Percentiles rank a stretch among this genome's conserved stretches.
phyloP scores from a whole-genome alignment of 2,888 invertebrate species.

The Latrodectus elegans region DNA sequence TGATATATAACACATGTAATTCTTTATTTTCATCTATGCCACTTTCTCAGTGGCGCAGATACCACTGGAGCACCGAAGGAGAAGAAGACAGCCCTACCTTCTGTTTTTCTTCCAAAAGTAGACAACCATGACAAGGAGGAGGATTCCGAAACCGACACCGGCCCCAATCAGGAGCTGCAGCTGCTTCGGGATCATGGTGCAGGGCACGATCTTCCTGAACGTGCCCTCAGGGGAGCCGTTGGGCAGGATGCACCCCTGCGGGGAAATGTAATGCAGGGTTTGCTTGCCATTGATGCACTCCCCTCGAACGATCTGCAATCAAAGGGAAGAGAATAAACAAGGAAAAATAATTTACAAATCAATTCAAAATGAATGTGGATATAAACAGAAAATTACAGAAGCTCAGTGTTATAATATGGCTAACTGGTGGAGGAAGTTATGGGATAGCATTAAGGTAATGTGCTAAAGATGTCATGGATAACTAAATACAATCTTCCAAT shows the following conservation, averaged over 20 bases:
- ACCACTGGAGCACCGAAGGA: not conserved
- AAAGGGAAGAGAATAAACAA: too few relatives aligned
- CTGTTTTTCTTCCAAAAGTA: conserved; percentile 76
- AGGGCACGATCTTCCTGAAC: conserved; percentile 67
- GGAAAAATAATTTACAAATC: too few relatives aligned
- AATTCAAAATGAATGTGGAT: too few relatives aligned
- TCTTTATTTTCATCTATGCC: too few relatives aligned
- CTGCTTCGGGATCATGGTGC: conserved; percentile 71
- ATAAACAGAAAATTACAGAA: too few relatives aligned
- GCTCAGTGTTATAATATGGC: too few relatives aligned
- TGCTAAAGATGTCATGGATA: too few relatives aligned
- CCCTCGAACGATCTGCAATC: conserved; percentile 76
- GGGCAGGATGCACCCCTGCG: conserved; percentile 73
- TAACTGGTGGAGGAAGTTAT: too few relatives aligned
- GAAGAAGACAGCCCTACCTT: conserved; percentile 68
- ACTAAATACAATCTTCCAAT: too few relatives aligned
- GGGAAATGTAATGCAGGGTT: conserved; percentile 78
- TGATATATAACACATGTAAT: not conserved
- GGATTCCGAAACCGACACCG: conserved; percentile 73
- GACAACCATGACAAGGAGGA: conserved; percentile 74
- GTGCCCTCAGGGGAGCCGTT: conserved; percentile 46
- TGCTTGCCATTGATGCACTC: conserved; percentile 79
- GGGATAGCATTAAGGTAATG: too few relatives aligned
- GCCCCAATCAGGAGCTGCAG: conserved; percentile 66
- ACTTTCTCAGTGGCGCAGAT: not conserved